Evolutionary conservation across 2,888 invertebrate genomes (phyloP), one percentile per base, ranked within the genome.

Genomic region (Amblyjoppa proteus): DNA sequence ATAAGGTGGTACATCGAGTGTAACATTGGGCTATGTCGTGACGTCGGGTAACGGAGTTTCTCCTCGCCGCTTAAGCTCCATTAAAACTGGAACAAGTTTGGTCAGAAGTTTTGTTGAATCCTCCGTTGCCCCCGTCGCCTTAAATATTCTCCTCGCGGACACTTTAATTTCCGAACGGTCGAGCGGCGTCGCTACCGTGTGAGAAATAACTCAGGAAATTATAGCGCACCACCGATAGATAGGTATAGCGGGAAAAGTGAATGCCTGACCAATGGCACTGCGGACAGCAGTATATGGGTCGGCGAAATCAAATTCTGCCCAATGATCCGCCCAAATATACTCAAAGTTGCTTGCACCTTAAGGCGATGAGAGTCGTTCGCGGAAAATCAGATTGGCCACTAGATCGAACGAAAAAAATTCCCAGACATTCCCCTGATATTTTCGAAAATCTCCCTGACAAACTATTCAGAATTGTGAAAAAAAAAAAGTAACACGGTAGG

Each of bases 161-260:
- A 90, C 89, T 91, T 91, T 90, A 88, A 91, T 91, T 91, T 91
- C 91, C 91, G 88, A 88, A 88, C 61, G 71, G 82, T 89, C 71
- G 38, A 11, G 51, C 34, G 4, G 31, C 45, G 20, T n/a, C 45
- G 73, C 58, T 20, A 56, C 49, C 76, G 77, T 76, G 84, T 88
- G 90, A 91, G 90, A 90, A 89, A 91, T 90, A 88, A 89, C 87
- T 77, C 85, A 89, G 90, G 90, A 91, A 90, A 91, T 90, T 91
- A 88, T 91, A 64, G 61, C 45, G 61, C 49, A 38, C 51, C 34
- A 83, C 64, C 84, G 83, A 85, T 82, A 25, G 58, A 58, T 58
- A 58, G 58, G 28, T 58, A 1, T 13, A 56, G 56, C 9, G 7
- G 25, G 3, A 20, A 56, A 56, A 56, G 56, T n/a, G 20, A 56